phyloP scores from a whole-genome alignment of 30 jellyfish, hydroid and myxozoan genomes.

The Sanderia malayensis region DNA sequence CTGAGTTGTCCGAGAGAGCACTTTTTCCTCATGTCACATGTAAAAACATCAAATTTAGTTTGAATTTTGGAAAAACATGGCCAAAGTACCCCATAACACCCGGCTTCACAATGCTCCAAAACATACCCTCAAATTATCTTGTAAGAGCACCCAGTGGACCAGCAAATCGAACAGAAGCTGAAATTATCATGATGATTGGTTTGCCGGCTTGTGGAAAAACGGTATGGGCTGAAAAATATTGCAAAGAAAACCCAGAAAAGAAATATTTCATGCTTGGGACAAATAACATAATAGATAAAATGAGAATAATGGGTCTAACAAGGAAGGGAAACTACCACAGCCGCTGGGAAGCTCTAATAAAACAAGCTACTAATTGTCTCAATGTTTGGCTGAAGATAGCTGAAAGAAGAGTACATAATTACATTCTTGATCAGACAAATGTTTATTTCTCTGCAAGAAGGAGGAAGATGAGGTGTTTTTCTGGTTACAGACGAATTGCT shows the following conservation, averaged over 20 bases:
- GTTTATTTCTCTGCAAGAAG: slow-evolving; percentile 95
- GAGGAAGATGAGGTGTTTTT: slow-evolving; percentile 79
- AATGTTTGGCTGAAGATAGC: slow-evolving; percentile 79
- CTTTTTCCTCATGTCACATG: slow-evolving; percentile 85
- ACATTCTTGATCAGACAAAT: slow-evolving; percentile 95
- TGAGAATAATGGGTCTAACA: slow-evolving; percentile 76
- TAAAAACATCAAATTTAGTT: slow-evolving; percentile 79
- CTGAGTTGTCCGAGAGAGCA: slow-evolving; percentile 63
- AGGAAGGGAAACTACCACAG: slow-evolving; percentile 96
- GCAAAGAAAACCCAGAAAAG: slow-evolving; percentile 75
- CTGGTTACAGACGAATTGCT: slow-evolving; percentile 87
- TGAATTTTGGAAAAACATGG: slow-evolving; percentile 80
- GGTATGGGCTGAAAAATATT: slow-evolving; percentile 88
- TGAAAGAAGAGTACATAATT: slow-evolving; percentile 75
- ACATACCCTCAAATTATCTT: slow-evolving; percentile 41
- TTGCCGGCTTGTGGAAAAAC: slow-evolving; percentile 97
- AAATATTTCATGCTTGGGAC: slow-evolving; percentile 90
- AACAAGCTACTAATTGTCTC: slow-evolving; percentile 87
- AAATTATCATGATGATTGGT: slow-evolving; percentile 95
- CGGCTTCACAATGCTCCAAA: slow-evolving; percentile 81
- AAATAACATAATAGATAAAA: slow-evolving; percentile 80
- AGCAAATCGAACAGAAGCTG: slow-evolving; percentile 78
- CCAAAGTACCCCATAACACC: slow-evolving; percentile 82
- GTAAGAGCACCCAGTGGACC: slow-evolving; percentile 83
- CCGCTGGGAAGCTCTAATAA: slow-evolving; percentile 95